phyloP scores from a whole-genome alignment of 2,113 vertebrate genomes.

The Siniperca chuatsi region DNA sequence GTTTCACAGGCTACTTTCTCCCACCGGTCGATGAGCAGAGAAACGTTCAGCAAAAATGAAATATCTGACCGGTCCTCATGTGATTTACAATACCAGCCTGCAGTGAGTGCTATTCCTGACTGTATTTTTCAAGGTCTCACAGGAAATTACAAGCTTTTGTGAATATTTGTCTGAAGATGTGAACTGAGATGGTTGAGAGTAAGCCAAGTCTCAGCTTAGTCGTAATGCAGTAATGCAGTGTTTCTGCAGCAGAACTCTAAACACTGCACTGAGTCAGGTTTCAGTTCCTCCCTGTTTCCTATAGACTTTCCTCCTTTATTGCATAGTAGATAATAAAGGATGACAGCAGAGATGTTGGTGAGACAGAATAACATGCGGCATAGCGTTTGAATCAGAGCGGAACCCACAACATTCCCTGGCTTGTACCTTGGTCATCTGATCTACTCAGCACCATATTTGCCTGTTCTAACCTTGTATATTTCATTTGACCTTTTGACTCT shows the following conservation, averaged over 20 bases:
- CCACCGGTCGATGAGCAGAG: slow-evolving; percentile 66
- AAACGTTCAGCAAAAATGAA: slow-evolving; percentile 74
- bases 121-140: slow-evolving; percentile 61
- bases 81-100: slow-evolving; percentile 67
- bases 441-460: slow-evolving; percentile 40
- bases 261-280: slow-evolving; percentile 44
- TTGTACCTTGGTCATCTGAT: slow-evolving; percentile 43
- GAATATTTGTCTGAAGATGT: slow-evolving; percentile 65
- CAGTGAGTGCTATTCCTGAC: slow-evolving; percentile 56
- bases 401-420: slow-evolving; percentile 43
- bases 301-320: slow-evolving; percentile 37
- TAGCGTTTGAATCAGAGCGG: slow-evolving; percentile 57
- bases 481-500: slow-evolving; percentile 75
- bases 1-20: slow-evolving; percentile 67
- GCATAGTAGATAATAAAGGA: slow-evolving; percentile 30
- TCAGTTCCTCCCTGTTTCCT: slow-evolving; percentile 29
- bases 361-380: slow-evolving; percentile 54
- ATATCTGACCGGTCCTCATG: slow-evolving; percentile 67
- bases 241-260: slow-evolving; percentile 20
- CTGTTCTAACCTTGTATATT: slow-evolving; percentile 60
- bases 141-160: slow-evolving; percentile 75
- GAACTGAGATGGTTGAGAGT: slow-evolving; percentile 47
- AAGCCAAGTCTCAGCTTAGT: slow-evolving; percentile 29
- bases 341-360: slow-evolving; percentile 58
- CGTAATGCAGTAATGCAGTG: slow-evolving; percentile 27